phyloP scores from a whole-genome alignment of 2,113 vertebrate species.

The Gymnorhina tibicen region DNA sequence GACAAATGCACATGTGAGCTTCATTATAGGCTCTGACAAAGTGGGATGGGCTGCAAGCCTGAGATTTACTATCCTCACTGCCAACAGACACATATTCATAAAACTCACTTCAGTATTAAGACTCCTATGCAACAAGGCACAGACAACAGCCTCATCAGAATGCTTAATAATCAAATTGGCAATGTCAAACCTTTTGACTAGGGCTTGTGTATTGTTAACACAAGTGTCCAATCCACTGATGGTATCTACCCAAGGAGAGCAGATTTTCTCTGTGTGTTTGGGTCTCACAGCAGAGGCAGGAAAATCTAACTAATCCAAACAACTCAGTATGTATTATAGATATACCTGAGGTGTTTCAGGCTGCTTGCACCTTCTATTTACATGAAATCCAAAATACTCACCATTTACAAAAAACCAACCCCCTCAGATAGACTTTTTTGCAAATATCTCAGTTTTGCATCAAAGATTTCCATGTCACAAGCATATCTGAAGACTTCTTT shows the following conservation, averaged over 20 bases:
- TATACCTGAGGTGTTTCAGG: neutral
- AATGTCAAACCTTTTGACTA: neutral
- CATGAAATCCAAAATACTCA: neutral
- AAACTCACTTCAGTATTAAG: neutral
- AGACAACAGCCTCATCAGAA: neutral
- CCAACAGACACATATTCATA: neutral
- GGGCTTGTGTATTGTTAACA: neutral
- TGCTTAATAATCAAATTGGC: neutral
- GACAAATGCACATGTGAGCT: neutral
- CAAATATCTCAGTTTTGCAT: neutral
- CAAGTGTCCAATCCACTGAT: neutral
- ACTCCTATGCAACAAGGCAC: neutral
- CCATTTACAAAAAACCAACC: neutral
- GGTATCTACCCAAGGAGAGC: neutral
- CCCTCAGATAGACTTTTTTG: neutral
- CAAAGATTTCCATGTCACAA: neutral
- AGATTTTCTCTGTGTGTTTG: neutral
- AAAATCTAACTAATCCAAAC: neutral
- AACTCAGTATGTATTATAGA: neutral
- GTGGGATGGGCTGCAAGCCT: neutral
- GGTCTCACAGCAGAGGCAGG: neutral
- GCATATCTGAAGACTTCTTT: neutral
- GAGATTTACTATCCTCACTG: neutral
- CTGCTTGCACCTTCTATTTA: neutral
- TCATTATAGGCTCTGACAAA: neutral